phyloP scores from a whole-genome alignment of 2,797 vertebrate species.

The Melanogrammus aeglefinus region DNA sequence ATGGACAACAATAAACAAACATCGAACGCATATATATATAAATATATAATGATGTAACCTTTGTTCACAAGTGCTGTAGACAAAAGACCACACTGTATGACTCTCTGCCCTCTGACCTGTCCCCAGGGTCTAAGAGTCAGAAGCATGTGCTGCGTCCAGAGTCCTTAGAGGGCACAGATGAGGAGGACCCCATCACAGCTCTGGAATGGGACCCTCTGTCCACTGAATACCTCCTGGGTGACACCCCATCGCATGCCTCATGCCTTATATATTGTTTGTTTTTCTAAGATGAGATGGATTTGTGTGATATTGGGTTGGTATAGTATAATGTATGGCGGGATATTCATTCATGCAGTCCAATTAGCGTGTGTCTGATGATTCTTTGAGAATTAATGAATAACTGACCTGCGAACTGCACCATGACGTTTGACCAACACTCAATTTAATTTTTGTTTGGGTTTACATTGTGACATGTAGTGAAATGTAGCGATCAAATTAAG shows the following conservation, averaged over 20 bases:
- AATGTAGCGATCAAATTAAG: background rate
- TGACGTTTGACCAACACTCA: too few species aligned
- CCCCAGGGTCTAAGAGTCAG: slow-evolving; percentile 85
- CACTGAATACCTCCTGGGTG: slow-evolving; percentile 86
- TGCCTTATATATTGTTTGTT: background rate
- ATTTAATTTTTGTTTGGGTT: too few species aligned
- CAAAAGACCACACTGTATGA: background rate
- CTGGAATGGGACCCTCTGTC: slow-evolving; percentile 96
- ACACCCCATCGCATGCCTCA: background rate
- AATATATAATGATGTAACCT: too few species aligned
- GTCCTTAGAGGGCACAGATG: slow-evolving; percentile 92
- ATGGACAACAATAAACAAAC: too few species aligned
- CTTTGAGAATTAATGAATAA: too few species aligned
- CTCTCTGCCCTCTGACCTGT: background rate
- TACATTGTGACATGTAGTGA: too few species aligned
- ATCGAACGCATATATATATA: too few species aligned
- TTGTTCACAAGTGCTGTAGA: too few species aligned
- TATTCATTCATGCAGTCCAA: background rate
- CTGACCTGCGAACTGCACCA: too few species aligned
- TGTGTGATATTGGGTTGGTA: background rate
- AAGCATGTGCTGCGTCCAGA: slow-evolving; percentile 93
- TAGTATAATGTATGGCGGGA: too few species aligned
- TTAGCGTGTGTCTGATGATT: too few species aligned
- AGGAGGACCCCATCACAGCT: slow-evolving; percentile 92
- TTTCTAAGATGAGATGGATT: background rate